Conservation (phyloP, 2,888 invertebrate species). For the Apotomis turbidana region DNA sequence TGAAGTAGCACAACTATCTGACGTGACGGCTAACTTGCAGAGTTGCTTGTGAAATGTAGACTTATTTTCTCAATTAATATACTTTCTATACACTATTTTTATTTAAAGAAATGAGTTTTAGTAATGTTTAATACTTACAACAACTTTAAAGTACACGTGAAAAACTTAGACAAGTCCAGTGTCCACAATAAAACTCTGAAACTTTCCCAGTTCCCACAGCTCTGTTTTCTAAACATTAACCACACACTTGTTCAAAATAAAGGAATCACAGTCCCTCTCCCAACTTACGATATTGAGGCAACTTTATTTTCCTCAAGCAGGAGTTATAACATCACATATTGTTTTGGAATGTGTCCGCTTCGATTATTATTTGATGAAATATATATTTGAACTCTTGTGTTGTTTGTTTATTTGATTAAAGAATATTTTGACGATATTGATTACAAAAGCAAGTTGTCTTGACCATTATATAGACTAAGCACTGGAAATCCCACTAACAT, state of each 20-base stretch:
- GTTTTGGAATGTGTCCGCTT: conserved; percentile 6
- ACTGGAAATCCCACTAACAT: no score
- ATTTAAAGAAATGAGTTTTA: no score
- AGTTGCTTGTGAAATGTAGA: conserved; percentile 4
- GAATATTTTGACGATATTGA: no score
- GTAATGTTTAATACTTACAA: no score
- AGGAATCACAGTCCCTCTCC: conserved; percentile 13
- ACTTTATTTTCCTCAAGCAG: conserved; percentile 7
- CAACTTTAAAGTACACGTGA: conserved; percentile 5
- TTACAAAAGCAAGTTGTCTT: no score
- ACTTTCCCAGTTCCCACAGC: conserved; percentile 16
- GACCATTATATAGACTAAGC: no score
- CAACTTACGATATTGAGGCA: conserved; percentile 24
- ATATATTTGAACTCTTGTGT: not conserved
- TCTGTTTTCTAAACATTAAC: conserved; percentile 27
- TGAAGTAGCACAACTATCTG: conserved; percentile 34
- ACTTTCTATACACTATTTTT: no score
- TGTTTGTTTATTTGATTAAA: not conserved
- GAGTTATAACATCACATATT: conserved; percentile 3
- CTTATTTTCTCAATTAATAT: not conserved
- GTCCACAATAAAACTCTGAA: conserved; percentile 24
- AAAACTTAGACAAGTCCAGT: conserved; percentile 25
- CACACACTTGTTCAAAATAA: conserved; percentile 26
- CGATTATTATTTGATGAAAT: not conserved
- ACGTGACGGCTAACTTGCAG: conserved; percentile 16